These are phyloP conservation scores for Rhabdomys pumilio DNA, from an alignment of 2,797 vertebrate genomes.

Conservation along the genomic window DNA sequence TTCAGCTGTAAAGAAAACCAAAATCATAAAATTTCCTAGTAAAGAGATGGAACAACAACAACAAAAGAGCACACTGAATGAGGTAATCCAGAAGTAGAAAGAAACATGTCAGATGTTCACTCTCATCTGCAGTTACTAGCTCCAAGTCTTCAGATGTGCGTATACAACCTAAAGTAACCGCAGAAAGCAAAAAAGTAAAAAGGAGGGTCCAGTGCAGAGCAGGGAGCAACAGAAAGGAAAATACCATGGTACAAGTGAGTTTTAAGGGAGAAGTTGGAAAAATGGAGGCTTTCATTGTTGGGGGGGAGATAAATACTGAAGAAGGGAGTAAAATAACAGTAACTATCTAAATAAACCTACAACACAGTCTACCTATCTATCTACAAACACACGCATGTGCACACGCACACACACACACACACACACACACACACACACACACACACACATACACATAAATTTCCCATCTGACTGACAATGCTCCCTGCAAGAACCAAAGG, in stretches of 20 bases:
- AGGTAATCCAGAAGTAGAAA: not conserved
- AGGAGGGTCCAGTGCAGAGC: not conserved
- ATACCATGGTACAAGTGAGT: not conserved
- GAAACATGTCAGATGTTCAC: not conserved
- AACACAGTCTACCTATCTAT: no score
- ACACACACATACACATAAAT: no score
- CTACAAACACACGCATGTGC: no score
- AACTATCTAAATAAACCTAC: not conserved
- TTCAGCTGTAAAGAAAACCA: slow-evolving; percentile 2
- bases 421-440: no score
- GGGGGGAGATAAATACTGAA: not conserved
- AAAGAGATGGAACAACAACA: not conserved
- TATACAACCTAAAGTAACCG: not conserved
- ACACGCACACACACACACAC: no score
- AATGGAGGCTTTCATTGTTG: not conserved
- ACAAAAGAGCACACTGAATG: not conserved
- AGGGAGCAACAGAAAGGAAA: not conserved
- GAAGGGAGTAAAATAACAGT: not conserved
- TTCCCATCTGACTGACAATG: not conserved
- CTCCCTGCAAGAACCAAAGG: not conserved
- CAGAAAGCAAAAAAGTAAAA: not conserved
- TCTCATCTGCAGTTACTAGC: not conserved
- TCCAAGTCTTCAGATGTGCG: not conserved
- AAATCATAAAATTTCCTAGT: not conserved
- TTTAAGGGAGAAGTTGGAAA: not conserved